Evolutionary conservation across 2,888 invertebrate genomes (phyloP).

Genomic region (Petrolisthes cinctipes): DNA sequence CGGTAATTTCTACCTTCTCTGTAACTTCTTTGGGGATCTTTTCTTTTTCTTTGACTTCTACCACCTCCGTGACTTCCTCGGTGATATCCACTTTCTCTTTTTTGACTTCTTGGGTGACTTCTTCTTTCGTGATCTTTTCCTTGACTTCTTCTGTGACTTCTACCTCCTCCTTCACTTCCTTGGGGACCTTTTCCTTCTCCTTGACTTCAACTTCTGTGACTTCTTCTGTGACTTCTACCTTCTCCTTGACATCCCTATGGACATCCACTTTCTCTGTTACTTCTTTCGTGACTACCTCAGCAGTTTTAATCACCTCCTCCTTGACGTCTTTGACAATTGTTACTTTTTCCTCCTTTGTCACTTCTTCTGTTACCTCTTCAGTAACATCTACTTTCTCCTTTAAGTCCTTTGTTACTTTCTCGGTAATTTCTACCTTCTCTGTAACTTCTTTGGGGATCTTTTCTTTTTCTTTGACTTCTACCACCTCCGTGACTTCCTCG

Average conservation of each 20-base stretch:
- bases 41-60: conserved; percentile 67
- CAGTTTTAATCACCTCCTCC: neutral
- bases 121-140: neutral
- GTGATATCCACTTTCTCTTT: neutral
- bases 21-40: conserved; percentile 13
- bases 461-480: conserved; percentile 2
- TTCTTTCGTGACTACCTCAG: neutral
- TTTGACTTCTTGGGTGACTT: neutral
- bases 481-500: neutral
- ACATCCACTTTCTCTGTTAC: neutral
- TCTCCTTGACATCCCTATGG: neutral
- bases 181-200: neutral
- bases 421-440: conserved; percentile 11
- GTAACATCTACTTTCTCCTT: conserved; percentile 1
- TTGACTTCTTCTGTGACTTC: neutral
- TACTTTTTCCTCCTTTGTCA: conserved; percentile 34
- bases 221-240: neutral
- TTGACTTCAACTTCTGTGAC: neutral
- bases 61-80: neutral
- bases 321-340: neutral
- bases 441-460: neutral
- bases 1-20: conserved; percentile 3
- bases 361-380: conserved; percentile 22
- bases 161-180: neutral
- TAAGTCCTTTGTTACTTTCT: neutral